Evolutionary conservation across 64 coral and sea anemone genomes (phyloP).

Genomic region (Pachyseris speciosa): DNA sequence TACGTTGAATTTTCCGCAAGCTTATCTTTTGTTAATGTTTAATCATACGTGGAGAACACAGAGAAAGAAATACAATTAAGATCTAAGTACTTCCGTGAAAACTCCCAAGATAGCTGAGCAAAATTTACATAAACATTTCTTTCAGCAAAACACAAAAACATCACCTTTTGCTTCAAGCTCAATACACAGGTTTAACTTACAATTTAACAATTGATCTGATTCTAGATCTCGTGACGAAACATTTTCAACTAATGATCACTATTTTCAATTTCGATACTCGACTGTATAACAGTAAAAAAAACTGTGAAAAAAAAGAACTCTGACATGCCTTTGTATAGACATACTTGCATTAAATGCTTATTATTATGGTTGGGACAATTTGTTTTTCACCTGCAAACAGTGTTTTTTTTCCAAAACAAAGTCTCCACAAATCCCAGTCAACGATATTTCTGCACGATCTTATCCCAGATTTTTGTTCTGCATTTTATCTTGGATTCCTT

Average conservation of each 20-base stretch:
- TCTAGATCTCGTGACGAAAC: background rate
- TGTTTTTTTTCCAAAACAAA: background rate
- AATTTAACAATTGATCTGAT: background rate
- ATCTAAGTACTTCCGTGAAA: slow-evolving; percentile 8
- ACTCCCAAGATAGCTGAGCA: background rate
- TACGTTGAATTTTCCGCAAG: background rate
- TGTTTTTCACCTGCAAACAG: background rate
- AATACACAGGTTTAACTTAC: background rate
- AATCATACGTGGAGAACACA: background rate
- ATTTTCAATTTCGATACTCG: background rate
- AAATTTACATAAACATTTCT: background rate
- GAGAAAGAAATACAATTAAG: background rate
- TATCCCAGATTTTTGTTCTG: background rate
- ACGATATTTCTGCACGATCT: background rate
- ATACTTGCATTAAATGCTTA: background rate
- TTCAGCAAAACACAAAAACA: background rate
- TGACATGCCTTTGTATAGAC: background rate
- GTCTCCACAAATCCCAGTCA: background rate
- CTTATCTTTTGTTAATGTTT: background rate
- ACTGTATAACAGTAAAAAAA: too few species aligned
- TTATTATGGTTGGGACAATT: background rate
- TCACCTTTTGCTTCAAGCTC: background rate
- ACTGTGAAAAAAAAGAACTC: too few species aligned
- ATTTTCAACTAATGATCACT: background rate
- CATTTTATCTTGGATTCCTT: too few species aligned